Evolutionary conservation across 23 tunicate genomes (phyloP).

Genomic region (Clavelina lepadiformis): DNA sequence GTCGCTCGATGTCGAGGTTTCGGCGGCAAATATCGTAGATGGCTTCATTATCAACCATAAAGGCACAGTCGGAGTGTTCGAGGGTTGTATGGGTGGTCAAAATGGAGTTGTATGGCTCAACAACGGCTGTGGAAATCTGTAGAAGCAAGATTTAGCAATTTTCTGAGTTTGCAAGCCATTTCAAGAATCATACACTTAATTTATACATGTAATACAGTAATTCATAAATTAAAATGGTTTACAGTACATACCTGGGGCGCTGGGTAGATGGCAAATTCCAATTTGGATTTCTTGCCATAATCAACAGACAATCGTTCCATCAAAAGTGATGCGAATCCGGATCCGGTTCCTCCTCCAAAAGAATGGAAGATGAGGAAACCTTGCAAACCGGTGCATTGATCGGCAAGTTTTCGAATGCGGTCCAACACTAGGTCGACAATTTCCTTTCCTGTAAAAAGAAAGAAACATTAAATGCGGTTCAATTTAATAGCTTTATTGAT

Average conservation of each 20-base stretch:
- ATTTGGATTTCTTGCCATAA: slow-evolving; percentile 98
- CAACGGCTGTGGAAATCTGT: slow-evolving; percentile 86
- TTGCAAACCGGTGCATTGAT: slow-evolving; percentile 98
- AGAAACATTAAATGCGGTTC: not conserved
- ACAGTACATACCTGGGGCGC: slow-evolving; percentile 82
- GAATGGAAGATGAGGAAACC: slow-evolving; percentile 99
- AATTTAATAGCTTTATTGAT: not conserved
- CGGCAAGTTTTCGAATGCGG: slow-evolving; percentile 93
- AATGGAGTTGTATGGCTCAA: slow-evolving; percentile 95
- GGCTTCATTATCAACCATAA: slow-evolving; percentile 99
- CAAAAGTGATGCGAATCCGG: slow-evolving; percentile 93
- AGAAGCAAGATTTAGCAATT: not conserved
- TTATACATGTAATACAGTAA: not conserved
- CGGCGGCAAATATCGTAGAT: slow-evolving; percentile 99
- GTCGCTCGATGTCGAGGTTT: slow-evolving; percentile 91
- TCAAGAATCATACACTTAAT: not conserved
- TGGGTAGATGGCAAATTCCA: slow-evolving; percentile 97
- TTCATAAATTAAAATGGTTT: not conserved
- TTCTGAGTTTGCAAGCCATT: not conserved
- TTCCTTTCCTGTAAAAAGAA: slow-evolving; percentile 64
- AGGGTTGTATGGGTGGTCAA: slow-evolving; percentile 97
- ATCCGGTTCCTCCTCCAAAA: slow-evolving; percentile 98
- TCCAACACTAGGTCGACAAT: slow-evolving; percentile 90
- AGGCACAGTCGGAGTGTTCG: slow-evolving; percentile 99
- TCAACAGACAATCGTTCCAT: slow-evolving; percentile 97